phyloP scores from a whole-genome alignment of 2,888 invertebrate genomes.

The Bellardia pandia region DNA sequence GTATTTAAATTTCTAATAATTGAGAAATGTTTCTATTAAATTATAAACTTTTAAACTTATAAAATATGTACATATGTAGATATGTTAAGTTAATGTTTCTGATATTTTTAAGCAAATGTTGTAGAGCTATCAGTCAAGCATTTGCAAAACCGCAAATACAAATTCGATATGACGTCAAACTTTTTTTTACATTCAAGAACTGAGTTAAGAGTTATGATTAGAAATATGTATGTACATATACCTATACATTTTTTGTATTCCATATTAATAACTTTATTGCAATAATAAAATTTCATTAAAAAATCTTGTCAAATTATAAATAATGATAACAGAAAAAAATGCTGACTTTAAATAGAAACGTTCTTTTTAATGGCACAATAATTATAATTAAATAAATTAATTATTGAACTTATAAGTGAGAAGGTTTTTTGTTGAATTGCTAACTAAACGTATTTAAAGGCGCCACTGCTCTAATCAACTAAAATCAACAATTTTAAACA shows the following conservation, averaged over 20 bases:
- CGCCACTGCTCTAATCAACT: slow-evolving; percentile 67
- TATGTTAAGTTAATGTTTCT: no score
- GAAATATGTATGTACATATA: background rate
- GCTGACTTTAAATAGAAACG: background rate
- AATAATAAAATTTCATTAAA: background rate
- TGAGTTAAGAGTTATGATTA: background rate
- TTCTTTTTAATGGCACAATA: slow-evolving; percentile 33
- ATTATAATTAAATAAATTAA: slow-evolving; percentile 44
- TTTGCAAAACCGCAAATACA: slow-evolving; percentile 42
- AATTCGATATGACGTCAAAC: slow-evolving; percentile 40
- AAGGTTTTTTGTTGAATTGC: slow-evolving; percentile 52
- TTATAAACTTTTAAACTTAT: no score
- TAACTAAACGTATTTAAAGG: slow-evolving; percentile 56
- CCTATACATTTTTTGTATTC: background rate
- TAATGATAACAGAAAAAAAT: slow-evolving; percentile 36
- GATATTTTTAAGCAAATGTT: no score
- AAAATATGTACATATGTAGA: no score
- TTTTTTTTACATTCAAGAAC: background rate
- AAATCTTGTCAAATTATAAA: slow-evolving; percentile 22
- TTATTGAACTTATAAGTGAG: slow-evolving; percentile 41
- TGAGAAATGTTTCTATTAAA: no score
- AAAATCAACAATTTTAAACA: slow-evolving; percentile 49
- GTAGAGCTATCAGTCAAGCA: background rate
- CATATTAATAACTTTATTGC: background rate
- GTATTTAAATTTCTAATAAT: no score